Evolutionary conservation across 2,888 invertebrate species (phyloP).

Genomic region (Anthrax anthrax): DNA sequence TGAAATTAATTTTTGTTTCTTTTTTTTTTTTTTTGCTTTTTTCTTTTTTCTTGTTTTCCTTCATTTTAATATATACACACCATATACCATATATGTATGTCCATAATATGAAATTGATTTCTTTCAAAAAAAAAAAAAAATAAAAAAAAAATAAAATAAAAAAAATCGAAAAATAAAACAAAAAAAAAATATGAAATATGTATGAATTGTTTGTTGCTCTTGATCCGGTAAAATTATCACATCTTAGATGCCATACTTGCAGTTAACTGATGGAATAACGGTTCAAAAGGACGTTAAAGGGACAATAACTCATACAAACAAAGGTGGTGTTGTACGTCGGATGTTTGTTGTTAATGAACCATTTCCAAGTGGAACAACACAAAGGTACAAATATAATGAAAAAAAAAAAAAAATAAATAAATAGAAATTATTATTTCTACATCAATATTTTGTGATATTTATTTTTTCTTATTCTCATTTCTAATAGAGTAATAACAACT

Average conservation of each 20-base stretch:
- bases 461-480: conserved; percentile 8
- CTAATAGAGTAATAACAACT: conserved; percentile 31
- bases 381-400: conserved; percentile 22
- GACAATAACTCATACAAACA: conserved; percentile 26
- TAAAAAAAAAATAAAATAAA: too few species aligned
- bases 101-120: too few species aligned
- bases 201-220: too few species aligned
- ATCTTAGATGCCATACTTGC: conserved; percentile 34
- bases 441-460: not conserved
- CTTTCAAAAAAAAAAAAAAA: too few species aligned
- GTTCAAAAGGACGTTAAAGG: conserved; percentile 35
- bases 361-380: conserved; percentile 27
- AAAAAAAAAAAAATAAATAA: not conserved
- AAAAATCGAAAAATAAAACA: too few species aligned
- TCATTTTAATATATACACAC: too few species aligned
- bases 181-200: too few species aligned
- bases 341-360: conserved; percentile 36
- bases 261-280: conserved; percentile 32
- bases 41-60: too few species aligned
- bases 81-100: too few species aligned
- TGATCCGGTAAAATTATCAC: conserved; percentile 6
- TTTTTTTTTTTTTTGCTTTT: too few species aligned
- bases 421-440: not conserved
- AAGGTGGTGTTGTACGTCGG: conserved; percentile 32
- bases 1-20: too few species aligned